A percentile compares a stretch with the other conserved stretches of the same genome.
Conservation (phyloP, 2,113 vertebrate genomes). For the Pelodiscus sinensis region DNA sequence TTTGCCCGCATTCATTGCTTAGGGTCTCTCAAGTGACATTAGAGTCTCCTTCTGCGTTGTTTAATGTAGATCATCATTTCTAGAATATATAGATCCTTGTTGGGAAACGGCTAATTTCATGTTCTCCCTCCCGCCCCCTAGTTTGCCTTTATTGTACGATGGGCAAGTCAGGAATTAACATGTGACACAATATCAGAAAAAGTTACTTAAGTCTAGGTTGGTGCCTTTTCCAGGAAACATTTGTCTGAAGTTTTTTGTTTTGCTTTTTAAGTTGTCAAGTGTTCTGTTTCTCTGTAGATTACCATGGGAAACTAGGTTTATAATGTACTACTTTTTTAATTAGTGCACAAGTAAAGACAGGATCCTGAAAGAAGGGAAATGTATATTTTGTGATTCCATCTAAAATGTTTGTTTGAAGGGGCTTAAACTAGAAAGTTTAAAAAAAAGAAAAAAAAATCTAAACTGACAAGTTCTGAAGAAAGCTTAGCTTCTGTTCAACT, state of each 20-base stretch:
- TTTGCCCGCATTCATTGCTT: background rate
- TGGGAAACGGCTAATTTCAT: background rate
- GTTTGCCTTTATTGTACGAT: accelerated
- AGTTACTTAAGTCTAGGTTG: background rate
- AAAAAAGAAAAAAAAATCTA: background rate
- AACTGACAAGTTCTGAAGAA: background rate
- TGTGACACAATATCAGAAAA: background rate
- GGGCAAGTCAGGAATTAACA: background rate
- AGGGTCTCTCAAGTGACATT: background rate
- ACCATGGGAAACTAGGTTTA: background rate
- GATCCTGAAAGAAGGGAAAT: conserved; percentile 42
- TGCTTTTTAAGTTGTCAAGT: background rate
- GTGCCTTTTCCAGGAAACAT: background rate
- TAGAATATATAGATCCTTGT: background rate
- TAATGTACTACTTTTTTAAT: conserved; percentile 35
- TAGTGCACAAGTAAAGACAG: conserved; percentile 2
- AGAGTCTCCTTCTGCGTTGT: background rate
- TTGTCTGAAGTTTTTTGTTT: background rate
- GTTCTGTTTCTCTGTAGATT: background rate
- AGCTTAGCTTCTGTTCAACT: background rate
- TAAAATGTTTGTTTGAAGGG: background rate
- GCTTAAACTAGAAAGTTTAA: background rate
- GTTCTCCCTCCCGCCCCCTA: background rate
- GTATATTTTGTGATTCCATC: background rate
- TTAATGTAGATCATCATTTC: background rate